Conservation (phyloP, 2,888 invertebrate species). For the Latrodectus elegans region DNA sequence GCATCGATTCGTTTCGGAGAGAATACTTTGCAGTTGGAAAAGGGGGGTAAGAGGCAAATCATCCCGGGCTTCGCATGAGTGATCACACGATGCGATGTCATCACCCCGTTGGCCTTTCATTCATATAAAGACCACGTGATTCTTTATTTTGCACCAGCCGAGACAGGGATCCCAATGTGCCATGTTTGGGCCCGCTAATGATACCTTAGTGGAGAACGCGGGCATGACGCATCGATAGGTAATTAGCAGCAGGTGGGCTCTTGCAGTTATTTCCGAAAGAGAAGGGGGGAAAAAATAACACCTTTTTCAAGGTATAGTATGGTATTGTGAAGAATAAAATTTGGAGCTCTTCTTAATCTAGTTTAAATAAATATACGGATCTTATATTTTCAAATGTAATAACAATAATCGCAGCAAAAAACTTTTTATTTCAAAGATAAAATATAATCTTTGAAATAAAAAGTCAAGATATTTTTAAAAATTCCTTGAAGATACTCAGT, state of each 20-base stretch:
- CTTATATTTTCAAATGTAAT: too few species aligned
- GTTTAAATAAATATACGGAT: too few species aligned
- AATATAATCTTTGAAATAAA: too few species aligned
- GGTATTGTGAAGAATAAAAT: too few species aligned
- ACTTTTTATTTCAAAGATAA: too few species aligned
- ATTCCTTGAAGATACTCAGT: too few species aligned
- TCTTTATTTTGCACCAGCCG: neutral
- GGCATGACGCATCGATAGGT: conserved; percentile 5
- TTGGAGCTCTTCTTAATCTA: too few species aligned
- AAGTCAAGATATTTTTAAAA: too few species aligned
- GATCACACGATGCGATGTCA: conserved; percentile 16
- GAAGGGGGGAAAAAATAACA: neutral
- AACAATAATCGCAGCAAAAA: too few species aligned
- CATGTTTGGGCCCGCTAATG: neutral
- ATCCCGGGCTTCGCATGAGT: neutral
- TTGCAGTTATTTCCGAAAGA: neutral
- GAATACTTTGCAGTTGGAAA: conserved; percentile 13
- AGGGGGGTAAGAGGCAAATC: neutral
- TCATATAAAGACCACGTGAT: conserved; percentile 32
- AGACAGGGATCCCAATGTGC: neutral
- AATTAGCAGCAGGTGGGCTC: neutral
- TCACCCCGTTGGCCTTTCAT: conserved; percentile 13
- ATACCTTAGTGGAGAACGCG: neutral
- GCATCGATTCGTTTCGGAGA: conserved; percentile 24
- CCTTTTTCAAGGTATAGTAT: too few species aligned